Percentiles rank a stretch among this genome's conserved stretches.
These are phyloP conservation scores for Plestiodon gilberti DNA, from an alignment of 2,113 vertebrate species.

Conservation along the genomic window DNA sequence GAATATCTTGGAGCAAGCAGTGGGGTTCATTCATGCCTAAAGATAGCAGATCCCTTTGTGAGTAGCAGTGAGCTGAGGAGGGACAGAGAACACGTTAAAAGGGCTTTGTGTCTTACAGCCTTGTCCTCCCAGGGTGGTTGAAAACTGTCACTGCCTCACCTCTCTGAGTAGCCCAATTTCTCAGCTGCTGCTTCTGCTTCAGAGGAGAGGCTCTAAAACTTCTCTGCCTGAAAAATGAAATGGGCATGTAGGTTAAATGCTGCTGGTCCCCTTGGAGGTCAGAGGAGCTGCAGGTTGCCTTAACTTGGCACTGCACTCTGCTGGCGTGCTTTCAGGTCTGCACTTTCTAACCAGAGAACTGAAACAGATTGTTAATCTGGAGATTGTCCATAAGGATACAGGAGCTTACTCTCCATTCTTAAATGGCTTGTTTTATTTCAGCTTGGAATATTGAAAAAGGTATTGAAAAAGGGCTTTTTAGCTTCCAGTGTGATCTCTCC, in stretches of 20 bases:
- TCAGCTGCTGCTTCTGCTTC: conserved; percentile 2
- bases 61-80: conserved; percentile 1
- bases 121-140: conserved; percentile 18
- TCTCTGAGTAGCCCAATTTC: conserved; percentile 3
- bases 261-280: not conserved
- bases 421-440: not conserved
- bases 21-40: conserved; percentile 39
- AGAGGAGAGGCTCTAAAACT: not conserved
- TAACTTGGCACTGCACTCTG: not conserved
- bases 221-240: conserved; percentile 12
- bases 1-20: conserved; percentile 23
- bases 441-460: not conserved
- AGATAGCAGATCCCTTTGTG: conserved; percentile 22
- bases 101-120: conserved; percentile 47
- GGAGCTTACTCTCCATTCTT: not conserved
- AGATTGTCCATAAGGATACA: not conserved
- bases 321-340: not conserved
- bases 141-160: conserved; percentile 12
- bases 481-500: not conserved
- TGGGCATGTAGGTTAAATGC: not conserved
- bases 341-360: not conserved
- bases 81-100: conserved; percentile 30
- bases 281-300: not conserved
- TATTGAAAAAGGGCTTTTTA: not conserved
- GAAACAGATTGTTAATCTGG: not conserved